Evolutionary conservation across 2,113 vertebrate species (phyloP).

Genomic region (Callopanchax toddi): DNA sequence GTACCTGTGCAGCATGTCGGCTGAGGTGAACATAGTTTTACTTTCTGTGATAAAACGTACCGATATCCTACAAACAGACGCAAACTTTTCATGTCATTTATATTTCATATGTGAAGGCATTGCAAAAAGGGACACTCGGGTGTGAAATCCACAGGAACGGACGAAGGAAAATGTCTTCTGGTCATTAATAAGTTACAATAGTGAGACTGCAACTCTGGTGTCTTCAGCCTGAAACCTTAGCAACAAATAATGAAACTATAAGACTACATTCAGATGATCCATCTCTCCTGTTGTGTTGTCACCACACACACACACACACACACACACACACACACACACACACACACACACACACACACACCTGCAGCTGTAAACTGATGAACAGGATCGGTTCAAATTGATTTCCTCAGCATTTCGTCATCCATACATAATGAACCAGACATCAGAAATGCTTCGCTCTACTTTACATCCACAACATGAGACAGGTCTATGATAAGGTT

Average conservation of each 20-base stretch:
- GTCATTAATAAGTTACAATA: slow-evolving; percentile 5
- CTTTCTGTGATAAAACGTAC: background rate
- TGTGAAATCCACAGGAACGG: background rate
- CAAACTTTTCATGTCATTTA: background rate
- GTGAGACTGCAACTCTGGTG: background rate
- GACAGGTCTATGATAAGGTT: no score
- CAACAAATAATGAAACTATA: background rate
- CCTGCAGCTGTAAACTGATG: no score
- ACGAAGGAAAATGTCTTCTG: background rate
- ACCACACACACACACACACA: background rate
- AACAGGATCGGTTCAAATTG: background rate
- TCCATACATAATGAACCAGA: no score
- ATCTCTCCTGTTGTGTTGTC: background rate
- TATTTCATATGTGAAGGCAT: background rate
- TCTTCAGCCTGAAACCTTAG: no score
- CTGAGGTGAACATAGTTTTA: background rate
- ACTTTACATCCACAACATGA: no score
- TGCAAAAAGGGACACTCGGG: background rate
- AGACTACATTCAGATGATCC: background rate
- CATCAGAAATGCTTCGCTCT: no score
- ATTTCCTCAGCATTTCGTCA: no score
- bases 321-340: no score
- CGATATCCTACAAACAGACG: background rate
- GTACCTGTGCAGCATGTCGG: background rate
- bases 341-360: no score